Evolutionary conservation across 2,797 vertebrate genomes (phyloP), one percentile per base, ranked within the genome.

Genomic region (Lithobates sylvaticus): DNA sequence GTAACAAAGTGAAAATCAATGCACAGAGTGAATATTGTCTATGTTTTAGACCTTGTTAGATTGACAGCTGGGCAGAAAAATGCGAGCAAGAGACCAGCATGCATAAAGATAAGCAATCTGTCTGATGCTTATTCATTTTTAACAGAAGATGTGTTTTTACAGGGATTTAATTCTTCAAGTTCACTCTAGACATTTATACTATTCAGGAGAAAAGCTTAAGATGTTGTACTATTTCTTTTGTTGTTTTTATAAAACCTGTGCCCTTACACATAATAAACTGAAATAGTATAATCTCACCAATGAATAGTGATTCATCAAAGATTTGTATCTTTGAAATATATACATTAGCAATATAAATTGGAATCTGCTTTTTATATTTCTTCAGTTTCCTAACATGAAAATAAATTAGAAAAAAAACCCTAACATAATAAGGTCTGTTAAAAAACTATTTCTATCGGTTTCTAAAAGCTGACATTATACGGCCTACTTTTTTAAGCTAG

Each of bases 1-100:
- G 65, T 10, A 68, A 27, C n/a, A 68, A 68, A 68, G 65, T 68
- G 65, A 16, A 68, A 27, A 68, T 68, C 65, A 68, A 15, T 68
- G 27, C 2, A 68, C 10, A 68, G 65, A 68, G 27, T 29, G 54
- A 9, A 61, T 61, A 61, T 61, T 61, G 54, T 61, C 54, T 61
- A 61, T 61, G 54, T 9, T 61, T 61, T 61, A 61, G 54, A 61
- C 54, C 54, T 61, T 61, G 54, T 61, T 61, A 23, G 54, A 61
- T 61, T 61, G 54, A 61, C 54, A 61, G 54, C 54, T 61, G n/a
- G 21, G 54, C 21, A 61, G 54, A 61, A 61, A 61, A 61, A 61
- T 61, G 54, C 7, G 21, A 61, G 54, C 54, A 23, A 23, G 54
- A 61, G 54, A 61, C 54, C 54, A 9, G 54, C 54, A 61, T 61